A percentile compares a stretch with the other conserved stretches of the same genome.
Evolutionary conservation across 2,797 vertebrate genomes (phyloP).

Genomic region (Malurus leucopterus): DNA sequence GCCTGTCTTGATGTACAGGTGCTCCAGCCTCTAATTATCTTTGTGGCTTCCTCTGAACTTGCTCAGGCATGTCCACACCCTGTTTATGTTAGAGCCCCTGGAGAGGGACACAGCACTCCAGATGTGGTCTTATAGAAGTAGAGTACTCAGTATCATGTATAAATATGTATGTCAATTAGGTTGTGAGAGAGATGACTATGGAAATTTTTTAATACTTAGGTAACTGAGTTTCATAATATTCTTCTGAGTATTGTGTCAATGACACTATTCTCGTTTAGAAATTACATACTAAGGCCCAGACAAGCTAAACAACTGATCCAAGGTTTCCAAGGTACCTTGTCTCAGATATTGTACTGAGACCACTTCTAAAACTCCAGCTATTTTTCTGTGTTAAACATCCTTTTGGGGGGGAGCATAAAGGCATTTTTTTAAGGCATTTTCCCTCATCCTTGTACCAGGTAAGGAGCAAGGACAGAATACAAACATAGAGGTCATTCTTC

Average conservation of each 20-base stretch:
- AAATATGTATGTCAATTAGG: neutral
- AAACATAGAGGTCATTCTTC: neutral
- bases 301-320: neutral
- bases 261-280: neutral
- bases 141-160: neutral
- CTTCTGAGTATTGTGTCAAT: neutral
- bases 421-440: neutral
- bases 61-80: too few species aligned
- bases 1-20: rapidly evolving
- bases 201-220: neutral
- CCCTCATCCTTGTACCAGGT: neutral
- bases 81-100: rapidly evolving
- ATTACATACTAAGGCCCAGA: neutral
- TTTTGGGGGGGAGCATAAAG: neutral
- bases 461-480: neutral
- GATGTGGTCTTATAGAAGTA: neutral
- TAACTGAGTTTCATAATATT: neutral
- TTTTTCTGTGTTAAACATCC: neutral
- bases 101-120: neutral
- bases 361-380: neutral
- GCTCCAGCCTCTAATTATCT: too few species aligned
- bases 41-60: neutral
- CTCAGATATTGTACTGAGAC: neutral
- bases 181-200: neutral
- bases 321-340: neutral